Evolutionary conservation across 2,888 invertebrate genomes (phyloP).

Genomic region (Polia nebulosa): DNA sequence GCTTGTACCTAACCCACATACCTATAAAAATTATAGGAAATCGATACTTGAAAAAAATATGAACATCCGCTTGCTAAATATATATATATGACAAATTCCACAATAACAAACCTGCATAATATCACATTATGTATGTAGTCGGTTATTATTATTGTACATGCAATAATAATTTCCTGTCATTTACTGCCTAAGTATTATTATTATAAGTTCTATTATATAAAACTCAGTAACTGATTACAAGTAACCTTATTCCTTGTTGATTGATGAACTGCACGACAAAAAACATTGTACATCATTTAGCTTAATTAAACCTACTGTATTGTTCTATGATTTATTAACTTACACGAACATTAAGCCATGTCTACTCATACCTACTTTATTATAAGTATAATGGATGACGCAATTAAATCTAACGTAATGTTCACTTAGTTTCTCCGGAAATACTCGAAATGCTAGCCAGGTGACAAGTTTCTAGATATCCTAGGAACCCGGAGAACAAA

Average conservation of each 20-base stretch:
- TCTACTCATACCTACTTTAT: constrained; percentile 15
- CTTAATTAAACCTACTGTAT: constrained; percentile 30
- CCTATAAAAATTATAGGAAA: background rate
- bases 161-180: constrained; percentile 63
- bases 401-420: constrained; percentile 51
- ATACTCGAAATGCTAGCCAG: constrained; percentile 49
- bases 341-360: constrained; percentile 2
- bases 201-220: constrained; percentile 53
- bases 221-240: constrained; percentile 39
- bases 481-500: constrained; percentile 51
- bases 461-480: constrained; percentile 59
- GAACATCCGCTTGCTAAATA: constrained; percentile 33
- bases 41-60: constrained; percentile 12
- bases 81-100: constrained; percentile 39
- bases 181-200: constrained; percentile 26
- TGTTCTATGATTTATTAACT: constrained; percentile 41
- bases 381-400: constrained; percentile 46
- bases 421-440: constrained; percentile 57
- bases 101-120: constrained; percentile 24
- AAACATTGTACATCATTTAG: constrained; percentile 35
- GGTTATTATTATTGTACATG: constrained; percentile 48
- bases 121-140: constrained; percentile 13
- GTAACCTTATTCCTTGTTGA: constrained; percentile 54
- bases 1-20: background rate
- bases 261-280: constrained; percentile 49